Evolutionary conservation across 2,113 vertebrate genomes (phyloP).

Genomic region (Cryptomyrus ogoouensis): DNA sequence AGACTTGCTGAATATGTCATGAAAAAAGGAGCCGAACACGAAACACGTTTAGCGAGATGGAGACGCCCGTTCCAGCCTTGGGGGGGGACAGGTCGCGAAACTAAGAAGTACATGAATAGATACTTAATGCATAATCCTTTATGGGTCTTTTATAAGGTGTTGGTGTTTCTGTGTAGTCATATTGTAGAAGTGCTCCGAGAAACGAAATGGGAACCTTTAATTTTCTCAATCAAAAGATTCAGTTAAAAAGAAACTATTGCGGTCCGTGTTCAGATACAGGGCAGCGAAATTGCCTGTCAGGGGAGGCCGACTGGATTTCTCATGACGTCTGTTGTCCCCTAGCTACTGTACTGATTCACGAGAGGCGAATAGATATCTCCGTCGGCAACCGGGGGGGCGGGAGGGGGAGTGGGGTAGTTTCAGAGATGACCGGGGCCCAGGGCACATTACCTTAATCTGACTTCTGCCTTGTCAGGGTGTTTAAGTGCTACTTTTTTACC

Average conservation of each 20-base stretch:
- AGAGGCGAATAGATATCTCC: background rate
- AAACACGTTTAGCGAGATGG: background rate
- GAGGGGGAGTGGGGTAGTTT: background rate
- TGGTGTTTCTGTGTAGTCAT: background rate
- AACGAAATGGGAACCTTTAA: constrained; percentile 6
- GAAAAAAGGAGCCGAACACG: background rate
- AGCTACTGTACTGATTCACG: background rate
- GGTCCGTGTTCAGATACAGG: background rate
- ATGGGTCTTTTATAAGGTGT: background rate
- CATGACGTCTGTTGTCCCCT: background rate
- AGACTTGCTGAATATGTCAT: background rate
- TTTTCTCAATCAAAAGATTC: constrained; percentile 1
- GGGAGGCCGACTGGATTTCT: background rate
- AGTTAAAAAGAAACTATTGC: background rate
- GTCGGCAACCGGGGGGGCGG: background rate
- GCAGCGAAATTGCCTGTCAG: background rate
- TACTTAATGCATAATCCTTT: background rate
- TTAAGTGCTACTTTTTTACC: background rate
- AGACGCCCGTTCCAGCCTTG: background rate
- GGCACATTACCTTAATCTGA: background rate
- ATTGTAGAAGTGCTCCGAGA: background rate
- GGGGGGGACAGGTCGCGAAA: background rate
- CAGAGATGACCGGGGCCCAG: background rate
- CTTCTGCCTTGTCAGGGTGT: background rate
- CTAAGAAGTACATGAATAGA: background rate